Evolutionary conservation across 1,140 invertebrate genomes (phyloP), one percentile per base, ranked within the genome.

Genomic region (Drosophila tani): DNA sequence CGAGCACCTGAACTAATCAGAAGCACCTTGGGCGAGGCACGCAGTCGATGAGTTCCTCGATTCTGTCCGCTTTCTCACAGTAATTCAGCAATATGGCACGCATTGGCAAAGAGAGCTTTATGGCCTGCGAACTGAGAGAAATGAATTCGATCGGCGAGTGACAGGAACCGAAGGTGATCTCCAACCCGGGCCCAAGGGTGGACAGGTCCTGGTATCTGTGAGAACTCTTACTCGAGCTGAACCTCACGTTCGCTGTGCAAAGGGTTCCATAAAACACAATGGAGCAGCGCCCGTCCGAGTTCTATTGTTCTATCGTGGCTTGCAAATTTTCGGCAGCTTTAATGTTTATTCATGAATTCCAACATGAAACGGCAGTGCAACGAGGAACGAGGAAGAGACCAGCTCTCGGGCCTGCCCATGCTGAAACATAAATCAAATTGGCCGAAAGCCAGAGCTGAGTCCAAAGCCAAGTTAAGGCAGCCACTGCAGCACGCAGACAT

Each of bases 261-360:
- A 46, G 50, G 64, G 83, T 77, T 74, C 69, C 84, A 87, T 83
- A 88, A 83, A 87, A 88, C 77, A 88, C 84, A 87, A 87, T 88
- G 84, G 84, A 88, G 81, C 84, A 79, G 70, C 69, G 69, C 84
- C 58, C 63, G 75, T 64, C 59, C 32, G 41, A 63, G 80, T 78
- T 73, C 84, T 87, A 87, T 87, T 87, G 84, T 87, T 87, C 83
- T 70, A 67, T 67, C 75, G 70, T 69, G 69, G 82, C 62, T 75
- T 65, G 70, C 49, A 78, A 75, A 88, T 81, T 88, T 87, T 87
- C 84, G 84, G 84, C 84, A 70, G 84, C 84, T 87, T 87, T 87
- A 88, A 87, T 87, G 84, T 87, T 87, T 87, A 87, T 87, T 87
- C 84, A 87, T 88, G 84, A 87, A 87, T 87, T 87, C 84, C 84